A percentile compares a stretch with the other conserved stretches of the same genome.
These are phyloP conservation scores for Columba livia DNA, from an alignment of 2,113 vertebrate species.

Conservation along the genomic window DNA sequence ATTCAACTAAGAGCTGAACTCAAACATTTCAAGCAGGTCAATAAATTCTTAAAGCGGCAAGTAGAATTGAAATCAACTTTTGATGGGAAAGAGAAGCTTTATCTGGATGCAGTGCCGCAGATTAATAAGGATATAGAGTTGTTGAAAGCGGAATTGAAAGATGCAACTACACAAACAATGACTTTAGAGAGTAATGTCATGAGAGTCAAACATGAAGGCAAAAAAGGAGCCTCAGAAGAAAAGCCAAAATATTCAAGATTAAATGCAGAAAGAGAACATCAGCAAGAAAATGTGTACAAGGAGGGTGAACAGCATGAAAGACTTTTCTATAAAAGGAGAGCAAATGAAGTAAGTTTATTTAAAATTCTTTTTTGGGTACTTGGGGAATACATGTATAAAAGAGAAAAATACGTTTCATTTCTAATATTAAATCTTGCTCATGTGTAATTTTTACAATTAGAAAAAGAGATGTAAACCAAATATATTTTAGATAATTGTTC, in stretches of 20 bases:
- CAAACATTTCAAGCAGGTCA: slow-evolving; percentile 61
- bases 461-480: slow-evolving; percentile 20
- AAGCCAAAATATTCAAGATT: background rate
- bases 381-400: slow-evolving; percentile 12
- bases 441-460: slow-evolving; percentile 24
- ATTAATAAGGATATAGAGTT: slow-evolving; percentile 45
- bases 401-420: slow-evolving; percentile 14
- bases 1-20: slow-evolving; percentile 75
- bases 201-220: slow-evolving; percentile 8
- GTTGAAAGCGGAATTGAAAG: slow-evolving; percentile 65
- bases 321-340: background rate
- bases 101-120: slow-evolving; percentile 24
- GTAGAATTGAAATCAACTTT: slow-evolving; percentile 52
- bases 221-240: slow-evolving; percentile 38
- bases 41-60: slow-evolving; percentile 68
- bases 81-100: slow-evolving; percentile 30
- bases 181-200: slow-evolving; percentile 10
- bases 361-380: slow-evolving; percentile 24
- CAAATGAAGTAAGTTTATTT: slow-evolving; percentile 69
- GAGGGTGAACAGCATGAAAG: slow-evolving; percentile 4
- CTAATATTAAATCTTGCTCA: slow-evolving; percentile 35
- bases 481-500: slow-evolving; percentile 41
- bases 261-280: slow-evolving; percentile 17
- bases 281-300: background rate
- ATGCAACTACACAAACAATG: slow-evolving; percentile 66